phyloP scores from a whole-genome alignment of 1,140 invertebrate species.

The Acromyrmex echinatior region DNA sequence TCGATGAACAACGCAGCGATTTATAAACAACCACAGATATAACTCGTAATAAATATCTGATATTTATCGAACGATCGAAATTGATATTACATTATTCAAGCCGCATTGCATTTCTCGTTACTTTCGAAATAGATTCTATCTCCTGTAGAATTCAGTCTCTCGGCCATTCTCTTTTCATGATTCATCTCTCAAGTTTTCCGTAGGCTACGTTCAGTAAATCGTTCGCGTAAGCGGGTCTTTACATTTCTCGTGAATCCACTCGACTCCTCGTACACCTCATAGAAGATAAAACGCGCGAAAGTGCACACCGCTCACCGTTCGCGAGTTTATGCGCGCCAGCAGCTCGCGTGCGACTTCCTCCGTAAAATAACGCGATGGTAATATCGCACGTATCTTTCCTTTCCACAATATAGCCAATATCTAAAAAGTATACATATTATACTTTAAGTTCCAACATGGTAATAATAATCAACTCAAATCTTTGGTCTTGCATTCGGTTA shows the following conservation, averaged over 20 bases:
- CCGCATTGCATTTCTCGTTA: constrained; percentile 22
- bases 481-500: background rate
- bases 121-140: constrained; percentile 47
- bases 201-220: constrained; percentile 37
- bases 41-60: constrained; percentile 28
- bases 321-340: constrained; percentile 42
- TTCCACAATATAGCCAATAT: constrained; percentile 14
- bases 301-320: constrained; percentile 28
- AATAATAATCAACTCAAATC: constrained; percentile 66
- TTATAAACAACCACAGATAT: constrained; percentile 23
- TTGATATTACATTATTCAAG: constrained; percentile 53
- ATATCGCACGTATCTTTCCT: background rate
- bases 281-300: constrained; percentile 42
- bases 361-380: constrained; percentile 37
- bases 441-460: constrained; percentile 40
- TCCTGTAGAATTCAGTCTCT: constrained; percentile 29
- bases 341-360: constrained; percentile 18
- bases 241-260: constrained; percentile 30
- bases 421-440: background rate
- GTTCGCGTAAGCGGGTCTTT: constrained; percentile 52
- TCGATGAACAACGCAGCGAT: constrained; percentile 13
- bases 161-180: constrained; percentile 35
- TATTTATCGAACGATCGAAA: constrained; percentile 45
- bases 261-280: constrained; percentile 10
- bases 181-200: constrained; percentile 26